Conservation (phyloP, 2,113 vertebrate species). For the Neomonachus schauinslandi region DNA sequence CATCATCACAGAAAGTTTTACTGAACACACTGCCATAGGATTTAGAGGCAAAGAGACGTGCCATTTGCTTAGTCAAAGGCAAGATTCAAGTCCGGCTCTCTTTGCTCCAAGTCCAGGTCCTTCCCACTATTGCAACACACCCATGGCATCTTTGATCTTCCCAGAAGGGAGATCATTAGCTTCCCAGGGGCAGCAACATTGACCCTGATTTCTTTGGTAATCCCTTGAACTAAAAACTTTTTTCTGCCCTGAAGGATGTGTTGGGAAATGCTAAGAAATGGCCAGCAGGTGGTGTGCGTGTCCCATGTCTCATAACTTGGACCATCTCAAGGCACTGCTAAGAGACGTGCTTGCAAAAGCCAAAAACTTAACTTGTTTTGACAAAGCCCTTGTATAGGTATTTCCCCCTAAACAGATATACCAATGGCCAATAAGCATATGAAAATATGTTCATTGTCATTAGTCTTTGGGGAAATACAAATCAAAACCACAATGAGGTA, state of each 20-base stretch:
- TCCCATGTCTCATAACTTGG: background rate
- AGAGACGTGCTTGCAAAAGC: background rate
- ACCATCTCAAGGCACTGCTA: background rate
- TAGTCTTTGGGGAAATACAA: background rate
- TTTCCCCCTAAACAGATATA: background rate
- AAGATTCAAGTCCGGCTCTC: background rate
- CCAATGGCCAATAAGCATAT: background rate
- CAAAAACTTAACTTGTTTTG: background rate
- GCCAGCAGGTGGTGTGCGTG: slow-evolving; percentile 56
- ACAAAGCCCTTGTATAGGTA: background rate
- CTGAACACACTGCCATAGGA: background rate
- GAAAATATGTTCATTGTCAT: background rate
- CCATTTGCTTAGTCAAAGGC: background rate
- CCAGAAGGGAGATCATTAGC: background rate
- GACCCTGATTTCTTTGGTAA: background rate
- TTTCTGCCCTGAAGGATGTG: background rate
- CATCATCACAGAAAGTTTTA: background rate
- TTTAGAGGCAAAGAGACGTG: background rate
- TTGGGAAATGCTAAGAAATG: background rate
- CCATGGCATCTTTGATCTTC: background rate
- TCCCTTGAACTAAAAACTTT: background rate
- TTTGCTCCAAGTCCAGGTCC: background rate
- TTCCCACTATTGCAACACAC: background rate
- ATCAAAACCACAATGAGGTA: background rate
- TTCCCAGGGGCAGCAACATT: background rate